Evolutionary conservation across 2,888 invertebrate species (phyloP).

Genomic region (Lasioglossum marginatum): DNA sequence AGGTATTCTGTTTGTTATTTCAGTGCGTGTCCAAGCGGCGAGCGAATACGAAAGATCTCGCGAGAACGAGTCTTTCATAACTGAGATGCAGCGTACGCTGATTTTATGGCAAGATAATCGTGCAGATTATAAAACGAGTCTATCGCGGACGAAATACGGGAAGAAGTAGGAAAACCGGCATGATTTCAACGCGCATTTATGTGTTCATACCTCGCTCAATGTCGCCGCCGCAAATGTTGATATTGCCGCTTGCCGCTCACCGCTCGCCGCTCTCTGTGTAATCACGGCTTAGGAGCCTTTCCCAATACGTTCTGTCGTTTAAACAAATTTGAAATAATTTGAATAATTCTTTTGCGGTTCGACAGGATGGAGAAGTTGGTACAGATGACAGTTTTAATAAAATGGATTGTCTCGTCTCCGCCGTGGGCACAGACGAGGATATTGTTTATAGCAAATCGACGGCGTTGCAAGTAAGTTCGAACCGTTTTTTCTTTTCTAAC

Average conservation of each 20-base stretch:
- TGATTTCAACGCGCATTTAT: no score
- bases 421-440: constrained; percentile 97
- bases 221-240: no score
- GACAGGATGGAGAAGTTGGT: constrained; percentile 87
- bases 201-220: no score
- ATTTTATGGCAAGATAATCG: neutral
- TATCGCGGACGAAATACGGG: neutral
- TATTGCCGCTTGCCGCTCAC: no score
- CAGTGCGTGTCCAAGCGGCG: neutral
- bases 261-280: no score
- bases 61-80: neutral
- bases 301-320: neutral
- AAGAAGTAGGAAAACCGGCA: neutral
- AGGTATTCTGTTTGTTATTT: neutral
- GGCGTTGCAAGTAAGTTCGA: constrained; percentile 91
- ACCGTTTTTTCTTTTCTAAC: neutral
- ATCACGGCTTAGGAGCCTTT: constrained; percentile 80
- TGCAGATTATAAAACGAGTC: neutral
- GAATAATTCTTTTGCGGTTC: constrained; percentile 42
- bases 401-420: constrained; percentile 95
- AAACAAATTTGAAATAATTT: no score
- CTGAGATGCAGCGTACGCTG: neutral
- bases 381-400: constrained; percentile 92
- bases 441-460: constrained; percentile 98
- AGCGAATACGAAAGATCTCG: neutral